Evolutionary conservation across 2,113 vertebrate species (phyloP).

Genomic region (Pampusana beccarii): DNA sequence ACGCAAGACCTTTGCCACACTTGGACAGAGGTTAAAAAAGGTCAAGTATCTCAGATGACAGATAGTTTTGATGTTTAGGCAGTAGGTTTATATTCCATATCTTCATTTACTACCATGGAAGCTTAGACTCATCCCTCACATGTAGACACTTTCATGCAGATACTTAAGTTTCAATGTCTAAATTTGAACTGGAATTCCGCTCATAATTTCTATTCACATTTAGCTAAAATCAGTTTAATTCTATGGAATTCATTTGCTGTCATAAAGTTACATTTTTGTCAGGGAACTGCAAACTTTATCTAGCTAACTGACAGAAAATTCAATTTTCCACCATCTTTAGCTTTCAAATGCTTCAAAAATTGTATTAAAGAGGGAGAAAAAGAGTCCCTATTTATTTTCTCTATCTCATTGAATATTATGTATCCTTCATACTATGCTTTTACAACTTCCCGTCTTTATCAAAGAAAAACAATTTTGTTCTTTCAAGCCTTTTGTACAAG

Average conservation of each 20-base stretch:
- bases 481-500: neutral
- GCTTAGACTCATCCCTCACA: neutral
- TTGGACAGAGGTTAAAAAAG: neutral
- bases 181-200: neutral
- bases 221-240: neutral
- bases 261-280: neutral
- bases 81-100: neutral
- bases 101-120: neutral
- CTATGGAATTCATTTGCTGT: neutral
- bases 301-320: neutral
- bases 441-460: neutral
- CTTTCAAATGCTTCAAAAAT: neutral
- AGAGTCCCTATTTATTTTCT: neutral
- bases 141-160: neutral
- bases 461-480: neutral
- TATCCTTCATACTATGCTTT: neutral
- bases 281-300: neutral
- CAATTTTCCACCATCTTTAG: fast-evolving
- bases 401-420: neutral
- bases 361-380: neutral
- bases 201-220: neutral
- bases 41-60: neutral
- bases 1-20: neutral
- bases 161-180: neutral
- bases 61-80: neutral